Base-by-base conservation (phyloP, 1,140 invertebrate species). In the Calliopsis andreniformis region DNA sequence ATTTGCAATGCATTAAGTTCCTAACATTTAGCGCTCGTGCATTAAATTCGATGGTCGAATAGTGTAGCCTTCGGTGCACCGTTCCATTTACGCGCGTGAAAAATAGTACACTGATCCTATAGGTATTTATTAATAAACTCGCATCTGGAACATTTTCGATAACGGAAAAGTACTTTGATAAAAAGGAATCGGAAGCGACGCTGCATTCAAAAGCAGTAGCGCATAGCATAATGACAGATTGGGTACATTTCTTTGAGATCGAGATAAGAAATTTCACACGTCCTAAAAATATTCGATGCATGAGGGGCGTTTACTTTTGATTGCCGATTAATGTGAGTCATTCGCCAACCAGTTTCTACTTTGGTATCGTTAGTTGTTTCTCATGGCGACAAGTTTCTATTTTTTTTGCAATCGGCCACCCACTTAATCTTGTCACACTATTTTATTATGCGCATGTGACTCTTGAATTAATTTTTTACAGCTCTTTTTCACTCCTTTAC, bases 61-160 rank as follows among this genome's bases (percentile, higher is more conserved):
- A 32, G 28, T 32, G 28, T 4, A 7, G 28, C 42, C 8, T n/a
- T 7, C 43, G 23, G 3, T 47, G 18, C 18, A 49, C 43, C n/a
- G 43, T 3, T 23, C 42, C 2, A 43, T 8, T 63, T 28, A 7
- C 8, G 14, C 66, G 8, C 3, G 20, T 45, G 66, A 4, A 3
- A 18, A 16, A 6, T 5, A 16, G 66, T 56, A 45, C 39, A 30
- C 16, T 55, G 35, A 43, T 16, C 25, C n/a, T 64, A 45, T 25
- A n/a, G n/a, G n/a, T n/a, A 66, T 20, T 64, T 64, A 64, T 66
- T 28, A 56, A 69, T 69, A 69, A 69, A 58, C 28, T 7, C 3
- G 42, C 25, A 58, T 67, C n/a, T 55, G 35, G 49, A 39, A 6
- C 18, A 32, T 49, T 8, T 20, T 64, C 8, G 61, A 32, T 63